These are phyloP conservation scores for Crotalus helleri DNA, from an alignment of 2,113 vertebrate species.

Conservation along the genomic window DNA sequence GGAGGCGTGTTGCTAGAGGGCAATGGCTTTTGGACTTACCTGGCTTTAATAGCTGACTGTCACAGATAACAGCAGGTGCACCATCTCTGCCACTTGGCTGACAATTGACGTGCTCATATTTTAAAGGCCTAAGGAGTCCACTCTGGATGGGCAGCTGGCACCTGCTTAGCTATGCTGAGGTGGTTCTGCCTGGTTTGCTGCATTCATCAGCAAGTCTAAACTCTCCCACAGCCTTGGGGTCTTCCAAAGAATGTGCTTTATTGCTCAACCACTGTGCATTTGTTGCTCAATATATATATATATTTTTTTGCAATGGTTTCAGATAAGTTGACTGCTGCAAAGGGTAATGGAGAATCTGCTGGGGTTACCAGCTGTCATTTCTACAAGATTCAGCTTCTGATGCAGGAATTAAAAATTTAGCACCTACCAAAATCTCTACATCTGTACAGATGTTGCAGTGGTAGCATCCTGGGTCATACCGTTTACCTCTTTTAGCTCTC, in stretches of 20 bases:
- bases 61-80: background rate
- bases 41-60: background rate
- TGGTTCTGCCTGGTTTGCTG: background rate
- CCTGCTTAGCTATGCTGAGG: background rate
- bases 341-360: background rate
- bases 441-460: background rate
- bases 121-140: background rate
- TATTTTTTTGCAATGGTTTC: too few relatives aligned
- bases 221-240: background rate
- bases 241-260: background rate
- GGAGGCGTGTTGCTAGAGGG: background rate
- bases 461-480: background rate
- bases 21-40: background rate
- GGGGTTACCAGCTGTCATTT: background rate
- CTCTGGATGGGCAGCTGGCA: background rate
- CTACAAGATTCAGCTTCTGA: background rate
- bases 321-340: too few relatives aligned
- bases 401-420: background rate
- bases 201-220: constrained; percentile 22
- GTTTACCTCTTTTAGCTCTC: background rate
- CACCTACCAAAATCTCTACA: background rate
- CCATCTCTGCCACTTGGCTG: background rate
- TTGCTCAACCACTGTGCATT: background rate
- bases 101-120: background rate
- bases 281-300: constrained; percentile 8